These are phyloP conservation scores for Desmophyllum pertusum DNA, from an alignment of 92 coral and sea anemone genomes.

Conservation along the genomic window DNA sequence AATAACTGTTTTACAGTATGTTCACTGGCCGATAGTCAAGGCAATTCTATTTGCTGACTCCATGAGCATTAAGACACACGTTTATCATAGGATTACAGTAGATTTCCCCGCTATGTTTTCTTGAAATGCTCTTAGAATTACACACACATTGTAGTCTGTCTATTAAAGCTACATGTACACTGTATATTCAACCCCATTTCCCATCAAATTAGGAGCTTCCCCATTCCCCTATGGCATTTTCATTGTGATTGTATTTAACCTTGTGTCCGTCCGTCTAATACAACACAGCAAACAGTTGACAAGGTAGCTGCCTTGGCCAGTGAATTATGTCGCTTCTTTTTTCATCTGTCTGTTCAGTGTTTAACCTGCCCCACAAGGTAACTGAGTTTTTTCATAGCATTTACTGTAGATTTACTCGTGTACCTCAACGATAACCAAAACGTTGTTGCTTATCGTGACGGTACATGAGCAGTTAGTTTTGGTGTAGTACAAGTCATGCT, in stretches of 20 bases:
- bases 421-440: neutral
- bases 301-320: conserved; percentile 95
- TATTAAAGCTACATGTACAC: neutral
- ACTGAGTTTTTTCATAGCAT: conserved; percentile 66
- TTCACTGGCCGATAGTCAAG: too few species aligned
- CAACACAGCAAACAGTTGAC: conserved; percentile 98
- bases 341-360: conserved; percentile 68
- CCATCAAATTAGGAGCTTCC: neutral
- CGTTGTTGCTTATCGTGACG: neutral
- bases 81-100: neutral
- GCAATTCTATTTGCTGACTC: neutral
- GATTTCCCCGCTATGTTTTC: neutral
- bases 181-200: neutral
- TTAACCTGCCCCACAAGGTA: conserved; percentile 72
- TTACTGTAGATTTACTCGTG: conserved; percentile 15
- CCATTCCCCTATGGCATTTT: conserved; percentile 22
- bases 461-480: conserved; percentile 2
- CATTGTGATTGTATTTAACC: conserved; percentile 61
- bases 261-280: conserved; percentile 80
- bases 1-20: too few species aligned
- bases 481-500: neutral
- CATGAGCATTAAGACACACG: neutral
- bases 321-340: conserved; percentile 77
- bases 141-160: neutral
- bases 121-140: neutral